phyloP scores from a whole-genome alignment of 2,797 vertebrate species.

The Dendrocincla tyrannina region DNA sequence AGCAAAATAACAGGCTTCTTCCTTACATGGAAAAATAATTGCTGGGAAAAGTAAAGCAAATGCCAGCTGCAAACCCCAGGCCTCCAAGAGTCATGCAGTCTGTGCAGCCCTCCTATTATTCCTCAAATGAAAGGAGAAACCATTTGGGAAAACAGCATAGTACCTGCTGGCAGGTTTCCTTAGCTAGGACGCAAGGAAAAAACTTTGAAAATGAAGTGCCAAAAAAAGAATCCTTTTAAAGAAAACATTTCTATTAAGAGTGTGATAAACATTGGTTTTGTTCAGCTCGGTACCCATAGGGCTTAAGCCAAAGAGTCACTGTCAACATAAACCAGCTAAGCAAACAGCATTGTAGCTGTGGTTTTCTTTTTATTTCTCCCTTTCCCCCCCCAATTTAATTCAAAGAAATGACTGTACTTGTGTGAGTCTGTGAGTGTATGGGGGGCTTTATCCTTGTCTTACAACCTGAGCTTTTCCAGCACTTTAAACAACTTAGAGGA shows the following conservation, averaged over 20 bases:
- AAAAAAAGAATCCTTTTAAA: fast-evolving
- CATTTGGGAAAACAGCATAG: neutral
- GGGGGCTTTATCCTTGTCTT: neutral
- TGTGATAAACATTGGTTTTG: neutral
- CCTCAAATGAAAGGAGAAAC: neutral
- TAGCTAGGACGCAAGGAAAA: neutral
- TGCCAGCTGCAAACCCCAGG: neutral
- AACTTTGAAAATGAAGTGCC: neutral
- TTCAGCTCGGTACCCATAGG: neutral
- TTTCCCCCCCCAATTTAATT: neutral
- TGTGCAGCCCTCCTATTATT: neutral
- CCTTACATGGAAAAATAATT: neutral
- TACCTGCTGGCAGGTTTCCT: neutral
- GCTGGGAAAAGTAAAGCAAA: neutral
- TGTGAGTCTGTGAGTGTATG: neutral
- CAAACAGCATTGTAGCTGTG: neutral
- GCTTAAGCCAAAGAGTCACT: neutral
- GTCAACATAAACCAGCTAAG: neutral
- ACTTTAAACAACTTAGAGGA: neutral
- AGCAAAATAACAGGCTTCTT: neutral
- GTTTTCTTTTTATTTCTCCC: neutral
- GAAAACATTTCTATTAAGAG: neutral
- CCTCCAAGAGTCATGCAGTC: neutral
- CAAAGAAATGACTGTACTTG: neutral
- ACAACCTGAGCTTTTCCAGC: neutral